Percentiles rank a stretch among this genome's conserved stretches.
These are phyloP conservation scores for Todiramphus saurophagus DNA, from an alignment of 2,113 vertebrate species.

Conservation along the genomic window DNA sequence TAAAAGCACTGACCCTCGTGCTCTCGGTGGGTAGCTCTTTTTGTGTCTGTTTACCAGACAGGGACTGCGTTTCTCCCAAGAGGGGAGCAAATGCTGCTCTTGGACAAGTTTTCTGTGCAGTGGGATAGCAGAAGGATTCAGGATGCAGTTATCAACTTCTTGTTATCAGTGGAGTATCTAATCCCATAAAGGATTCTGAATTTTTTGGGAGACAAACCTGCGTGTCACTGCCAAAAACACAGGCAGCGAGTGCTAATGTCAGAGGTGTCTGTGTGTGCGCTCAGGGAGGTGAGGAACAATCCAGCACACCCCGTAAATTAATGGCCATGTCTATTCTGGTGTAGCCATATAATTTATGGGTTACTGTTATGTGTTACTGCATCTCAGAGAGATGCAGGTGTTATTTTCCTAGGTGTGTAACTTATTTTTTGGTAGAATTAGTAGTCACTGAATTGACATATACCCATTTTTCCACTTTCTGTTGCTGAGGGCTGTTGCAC, in stretches of 20 bases:
- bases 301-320: accelerated
- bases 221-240: background rate
- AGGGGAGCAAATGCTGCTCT: background rate
- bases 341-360: accelerated
- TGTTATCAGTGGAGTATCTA: background rate
- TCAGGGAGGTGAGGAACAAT: background rate
- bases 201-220: background rate
- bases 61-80: background rate
- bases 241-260: background rate
- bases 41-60: background rate
- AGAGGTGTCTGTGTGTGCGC: accelerated
- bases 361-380: background rate
- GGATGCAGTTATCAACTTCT: background rate
- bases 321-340: accelerated
- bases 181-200: background rate
- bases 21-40: background rate
- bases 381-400: background rate
- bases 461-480: background rate
- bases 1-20: background rate
- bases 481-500: background rate
- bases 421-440: background rate
- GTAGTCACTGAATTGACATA: background rate
- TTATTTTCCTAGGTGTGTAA: background rate
- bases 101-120: background rate
- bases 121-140: background rate